Evolutionary conservation across 1,140 invertebrate genomes (phyloP), one percentile per base, ranked within the genome.

Genomic region (Drosophila murphyi): DNA sequence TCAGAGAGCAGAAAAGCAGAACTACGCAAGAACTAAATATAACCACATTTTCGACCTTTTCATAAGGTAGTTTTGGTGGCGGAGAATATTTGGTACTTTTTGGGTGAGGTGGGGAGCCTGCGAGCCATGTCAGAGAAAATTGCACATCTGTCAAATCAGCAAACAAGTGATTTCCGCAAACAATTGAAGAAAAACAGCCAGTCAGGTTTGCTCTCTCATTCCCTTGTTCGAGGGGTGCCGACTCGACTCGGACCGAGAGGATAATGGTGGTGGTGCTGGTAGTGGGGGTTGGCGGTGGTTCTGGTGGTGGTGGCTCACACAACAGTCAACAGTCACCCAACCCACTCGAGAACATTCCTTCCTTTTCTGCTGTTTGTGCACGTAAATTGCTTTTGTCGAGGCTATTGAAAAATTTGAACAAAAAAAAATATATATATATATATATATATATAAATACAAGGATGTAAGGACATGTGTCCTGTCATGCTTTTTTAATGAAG

Each of bases 401-500:
- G 48, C 81, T 65, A 82, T 88, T 83, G 85, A 89, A 73, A 80
- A 81, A 60, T 77, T 81, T 80, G 57, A 75, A 65, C 37, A 67
- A 56, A 61, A 43, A 68, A 47, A 68, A 32, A 57, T 32, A 54
- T n/a, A n/a, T 43, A n/a, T 43, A n/a, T 43, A n/a, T 41, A 3
- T n/a, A 10, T 3, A 3, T n/a, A 20, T 20, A 20, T 20, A 20
- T 20, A 20, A 31, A 60, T 12, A 60, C 31, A 55, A 45, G 48
- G 60, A 0, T 55, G 35, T 64, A 59, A 69, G 76, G 72, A 72
- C 83, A 80, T 88, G 85, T 78, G 85, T 85, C 80, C 72, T 89
- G 85, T 89, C 85, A 89, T 89, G 85, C 85, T 89, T 89, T 89
- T 89, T 89, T 89, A 89, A 89, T 89, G 85, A 89, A 89, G 86